Conservation (phyloP, 2,113 vertebrate species). For the Bubo bubo region DNA sequence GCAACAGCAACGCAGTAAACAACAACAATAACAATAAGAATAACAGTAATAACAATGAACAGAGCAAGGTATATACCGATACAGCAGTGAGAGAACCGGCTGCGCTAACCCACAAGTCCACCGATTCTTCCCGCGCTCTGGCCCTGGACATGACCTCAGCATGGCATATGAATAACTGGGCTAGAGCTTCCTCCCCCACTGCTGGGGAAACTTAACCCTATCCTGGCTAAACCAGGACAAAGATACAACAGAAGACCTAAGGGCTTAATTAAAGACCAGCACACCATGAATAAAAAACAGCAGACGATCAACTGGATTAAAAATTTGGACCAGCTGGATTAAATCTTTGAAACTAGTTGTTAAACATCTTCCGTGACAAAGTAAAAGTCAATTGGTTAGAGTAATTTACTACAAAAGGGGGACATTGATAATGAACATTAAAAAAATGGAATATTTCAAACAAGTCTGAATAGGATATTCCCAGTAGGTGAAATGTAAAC, state of each 20-base stretch:
- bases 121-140: too few relatives aligned
- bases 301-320: not conserved
- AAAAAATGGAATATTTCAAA: not conserved
- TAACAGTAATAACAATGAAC: too few relatives aligned
- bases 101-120: too few relatives aligned
- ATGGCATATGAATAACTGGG: too few relatives aligned
- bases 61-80: too few relatives aligned
- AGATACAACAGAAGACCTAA: not conserved
- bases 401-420: not conserved
- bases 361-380: not conserved
- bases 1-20: too few relatives aligned
- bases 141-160: too few relatives aligned
- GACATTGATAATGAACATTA: not conserved
- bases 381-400: not conserved
- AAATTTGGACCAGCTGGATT: not conserved
- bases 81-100: too few relatives aligned
- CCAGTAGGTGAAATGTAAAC: not conserved
- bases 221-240: too few relatives aligned
- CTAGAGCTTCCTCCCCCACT: too few relatives aligned
- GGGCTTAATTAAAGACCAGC: not conserved
- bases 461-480: not conserved
- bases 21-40: too few relatives aligned
- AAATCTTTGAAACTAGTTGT: not conserved
- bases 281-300: not conserved
- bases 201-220: too few relatives aligned